phyloP scores from a whole-genome alignment of 2,113 vertebrate genomes.

The Etheostoma spectabile region DNA sequence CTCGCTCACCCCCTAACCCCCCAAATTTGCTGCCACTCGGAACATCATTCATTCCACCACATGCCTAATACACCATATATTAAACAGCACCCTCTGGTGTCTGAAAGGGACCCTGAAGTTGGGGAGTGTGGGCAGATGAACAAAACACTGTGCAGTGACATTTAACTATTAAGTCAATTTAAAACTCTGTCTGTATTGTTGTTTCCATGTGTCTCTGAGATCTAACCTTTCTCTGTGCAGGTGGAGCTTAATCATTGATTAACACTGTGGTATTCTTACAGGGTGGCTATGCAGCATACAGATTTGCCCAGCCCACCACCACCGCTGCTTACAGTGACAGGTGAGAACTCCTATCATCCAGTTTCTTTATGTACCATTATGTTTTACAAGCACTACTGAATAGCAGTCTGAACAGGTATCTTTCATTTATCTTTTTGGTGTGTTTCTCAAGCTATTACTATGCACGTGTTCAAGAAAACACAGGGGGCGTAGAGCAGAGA shows the following conservation, averaged over 20 bases:
- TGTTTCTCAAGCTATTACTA: not conserved
- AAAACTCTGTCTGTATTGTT: constrained; percentile 23
- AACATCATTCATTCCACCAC: constrained; percentile 58
- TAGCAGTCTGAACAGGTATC: too few relatives aligned
- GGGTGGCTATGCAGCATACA: constrained; percentile 92
- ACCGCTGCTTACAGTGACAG: constrained; percentile 97
- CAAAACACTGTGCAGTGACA: constrained; percentile 43
- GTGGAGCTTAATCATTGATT: constrained; percentile 56
- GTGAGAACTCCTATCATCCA: constrained; percentile 77
- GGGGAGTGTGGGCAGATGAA: not conserved
- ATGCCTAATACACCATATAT: constrained; percentile 45
- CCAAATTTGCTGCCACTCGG: constrained; percentile 33
- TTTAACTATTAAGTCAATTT: constrained; percentile 46
- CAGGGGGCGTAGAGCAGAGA: not conserved
- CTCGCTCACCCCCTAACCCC: not conserved
- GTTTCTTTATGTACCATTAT: not conserved
- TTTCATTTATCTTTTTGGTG: not conserved
- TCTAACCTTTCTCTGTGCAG: constrained; percentile 56
- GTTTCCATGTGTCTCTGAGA: constrained; percentile 42
- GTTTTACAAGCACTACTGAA: not conserved
- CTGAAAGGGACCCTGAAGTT: constrained; percentile 20
- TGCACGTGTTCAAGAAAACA: not conserved
- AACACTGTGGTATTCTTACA: constrained; percentile 61
- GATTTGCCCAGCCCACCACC: constrained; percentile 93
- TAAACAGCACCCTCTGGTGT: constrained; percentile 76